Base-by-base conservation (phyloP, 2,888 invertebrate species). In the Stomorhina lunata region DNA sequence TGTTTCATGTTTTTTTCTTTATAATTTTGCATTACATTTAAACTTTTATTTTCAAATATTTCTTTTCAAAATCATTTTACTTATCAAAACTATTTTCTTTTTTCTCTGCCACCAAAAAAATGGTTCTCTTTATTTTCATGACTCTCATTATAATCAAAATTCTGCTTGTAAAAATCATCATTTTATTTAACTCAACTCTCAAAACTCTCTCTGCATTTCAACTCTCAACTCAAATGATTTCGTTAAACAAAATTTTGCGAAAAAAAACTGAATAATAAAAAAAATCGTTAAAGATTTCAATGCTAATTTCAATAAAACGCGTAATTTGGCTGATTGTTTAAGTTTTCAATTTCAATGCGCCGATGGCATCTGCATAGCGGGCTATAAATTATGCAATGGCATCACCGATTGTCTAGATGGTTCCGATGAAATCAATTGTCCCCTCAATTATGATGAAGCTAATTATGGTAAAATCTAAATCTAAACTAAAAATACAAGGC, bases 391-490 rank as follows among this genome's bases (percentile, higher is more conserved):
- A 76, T 95, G 95, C 90, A 93, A 95, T 87, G 91, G 91, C 69
- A 87, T 89, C 48, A 81, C 84, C 12, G 93, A 94, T 86, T 94
- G 94, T 88, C 91, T 92, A 73, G 93, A 92, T 82, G 93, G 92
- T 12, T 94, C 94, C 85, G 95, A 95, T 87, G 95, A 95, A 87
- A 89, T 90, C 15, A 92, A 92, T 86, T 95, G 95, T 84, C 87
- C 87, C 88, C 90, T 88, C 79, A 89, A 87, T 88, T 90, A 90
- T 85, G 89, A 90, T 84, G 90, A 90, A 83, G 84, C 87, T 72
- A 88, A 86, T 84, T 90, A 90, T 86, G 90, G 90, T 90, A 89
- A 85, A 69, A 69, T n/a, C n/a, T n/a, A n/a, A 9, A 22, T 15
- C 32, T 25, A 32, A 79, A 20, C 55, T 59, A 75, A 25, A 32